Conservation (phyloP, 1,140 invertebrate species). For the Panulirus ornatus region DNA sequence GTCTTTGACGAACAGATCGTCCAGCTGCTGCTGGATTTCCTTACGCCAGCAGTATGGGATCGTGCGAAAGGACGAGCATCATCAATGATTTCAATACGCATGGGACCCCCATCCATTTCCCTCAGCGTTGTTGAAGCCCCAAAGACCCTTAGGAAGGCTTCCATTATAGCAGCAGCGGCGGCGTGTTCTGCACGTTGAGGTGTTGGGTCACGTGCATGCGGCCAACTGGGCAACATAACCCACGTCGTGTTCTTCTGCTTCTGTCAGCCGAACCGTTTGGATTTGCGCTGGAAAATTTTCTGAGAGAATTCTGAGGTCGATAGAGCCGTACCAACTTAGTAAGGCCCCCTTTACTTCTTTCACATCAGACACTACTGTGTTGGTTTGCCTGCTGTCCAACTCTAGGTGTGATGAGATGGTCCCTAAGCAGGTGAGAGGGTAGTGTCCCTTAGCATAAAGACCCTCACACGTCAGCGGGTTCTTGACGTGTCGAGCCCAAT, state of each 20-base stretch:
- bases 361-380: too few relatives aligned
- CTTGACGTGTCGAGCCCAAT: not conserved
- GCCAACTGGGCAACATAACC: too few relatives aligned
- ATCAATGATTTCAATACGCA: not conserved
- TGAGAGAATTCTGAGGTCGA: too few relatives aligned
- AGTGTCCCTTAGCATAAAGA: not conserved
- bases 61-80: conserved; percentile 13
- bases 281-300: too few relatives aligned
- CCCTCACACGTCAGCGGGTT: too few relatives aligned
- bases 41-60: conserved; percentile 17
- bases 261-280: too few relatives aligned
- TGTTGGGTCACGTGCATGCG: not conserved
- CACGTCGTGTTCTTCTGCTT: too few relatives aligned
- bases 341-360: too few relatives aligned
- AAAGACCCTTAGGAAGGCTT: conserved; percentile 4
- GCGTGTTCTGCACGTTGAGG: not conserved
- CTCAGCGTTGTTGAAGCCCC: not conserved
- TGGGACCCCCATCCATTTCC: conserved; percentile 17
- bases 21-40: conserved; percentile 69
- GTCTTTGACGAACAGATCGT: conserved; percentile 65
- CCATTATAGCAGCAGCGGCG: not conserved
- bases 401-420: too few relatives aligned
- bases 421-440: not conserved
- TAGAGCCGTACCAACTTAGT: too few relatives aligned
- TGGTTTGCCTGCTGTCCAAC: too few relatives aligned